A percentile compares a stretch with the other conserved stretches of the same genome.
These are phyloP conservation scores for Carapus acus DNA, from an alignment of 2,797 vertebrate genomes.

Conservation along the genomic window DNA sequence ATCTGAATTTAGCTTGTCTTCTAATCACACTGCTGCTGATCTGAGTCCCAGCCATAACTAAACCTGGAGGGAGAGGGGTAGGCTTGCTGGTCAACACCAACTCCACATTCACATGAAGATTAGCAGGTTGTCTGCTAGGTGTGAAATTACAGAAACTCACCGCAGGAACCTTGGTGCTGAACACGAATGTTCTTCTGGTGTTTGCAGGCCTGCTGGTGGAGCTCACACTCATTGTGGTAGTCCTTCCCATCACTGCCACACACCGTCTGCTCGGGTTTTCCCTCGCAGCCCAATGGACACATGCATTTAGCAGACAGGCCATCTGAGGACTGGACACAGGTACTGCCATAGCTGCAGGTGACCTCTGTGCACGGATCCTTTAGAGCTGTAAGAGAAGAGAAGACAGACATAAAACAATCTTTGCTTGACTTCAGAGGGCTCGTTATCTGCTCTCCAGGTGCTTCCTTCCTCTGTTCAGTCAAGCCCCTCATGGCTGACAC, in stretches of 20 bases:
- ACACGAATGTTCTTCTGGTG: slow-evolving; percentile 83
- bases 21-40: too few species aligned
- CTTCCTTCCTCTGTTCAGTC: slow-evolving; percentile 22
- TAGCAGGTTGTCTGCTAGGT: too few species aligned
- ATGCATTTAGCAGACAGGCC: slow-evolving; percentile 84
- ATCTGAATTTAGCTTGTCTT: too few species aligned
- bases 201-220: slow-evolving; percentile 84
- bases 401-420: slow-evolving; percentile 23
- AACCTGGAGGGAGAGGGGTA: too few species aligned
- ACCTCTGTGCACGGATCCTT: slow-evolving; percentile 88
- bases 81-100: too few species aligned
- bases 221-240: slow-evolving; percentile 84
- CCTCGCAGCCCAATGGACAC: slow-evolving; percentile 80
- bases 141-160: too few species aligned
- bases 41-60: too few species aligned
- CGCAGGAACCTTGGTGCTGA: slow-evolving; percentile 82
- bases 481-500: slow-evolving; percentile 45
- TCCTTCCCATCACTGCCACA: slow-evolving; percentile 90
- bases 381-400: slow-evolving; percentile 68
- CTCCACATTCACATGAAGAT: too few species aligned
- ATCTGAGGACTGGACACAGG: slow-evolving; percentile 81
- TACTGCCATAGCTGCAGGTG: slow-evolving; percentile 91
- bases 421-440: slow-evolving; percentile 14
- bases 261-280: slow-evolving; percentile 64
- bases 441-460: slow-evolving; percentile 8